phyloP scores from a whole-genome alignment of 2,888 invertebrate genomes.

The Amiota communis region DNA sequence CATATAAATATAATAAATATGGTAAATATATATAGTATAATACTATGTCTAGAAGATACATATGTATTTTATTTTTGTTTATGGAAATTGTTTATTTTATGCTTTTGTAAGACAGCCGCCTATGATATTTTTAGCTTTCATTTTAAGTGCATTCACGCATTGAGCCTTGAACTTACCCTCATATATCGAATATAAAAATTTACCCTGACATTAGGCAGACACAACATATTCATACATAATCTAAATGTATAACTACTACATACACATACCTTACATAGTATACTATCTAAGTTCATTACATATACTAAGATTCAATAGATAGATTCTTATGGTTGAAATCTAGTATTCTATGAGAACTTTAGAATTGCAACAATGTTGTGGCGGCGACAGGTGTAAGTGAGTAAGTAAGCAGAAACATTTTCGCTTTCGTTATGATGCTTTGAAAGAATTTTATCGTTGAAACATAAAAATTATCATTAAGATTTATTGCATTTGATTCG shows the following conservation, averaged over 20 bases:
- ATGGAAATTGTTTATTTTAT: slow-evolving; percentile 20
- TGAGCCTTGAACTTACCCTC: not conserved
- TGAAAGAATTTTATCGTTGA: not conserved
- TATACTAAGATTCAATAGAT: too few species aligned
- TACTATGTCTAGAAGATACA: not conserved
- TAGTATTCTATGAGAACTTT: too few species aligned
- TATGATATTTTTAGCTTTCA: not conserved
- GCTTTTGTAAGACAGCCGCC: not conserved
- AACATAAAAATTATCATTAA: slow-evolving; percentile 8
- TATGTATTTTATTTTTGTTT: slow-evolving; percentile 9
- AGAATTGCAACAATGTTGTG: too few species aligned
- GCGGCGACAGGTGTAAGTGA: too few species aligned
- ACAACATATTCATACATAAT: not conserved
- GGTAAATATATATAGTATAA: not conserved
- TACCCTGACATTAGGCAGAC: slow-evolving; percentile 10
- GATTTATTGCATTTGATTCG: slow-evolving; percentile 4
- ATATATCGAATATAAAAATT: not conserved
- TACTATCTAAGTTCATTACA: too few species aligned
- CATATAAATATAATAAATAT: not conserved
- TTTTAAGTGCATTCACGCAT: not conserved
- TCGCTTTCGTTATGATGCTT: not conserved
- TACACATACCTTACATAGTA: too few species aligned
- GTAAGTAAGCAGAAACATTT: not conserved
- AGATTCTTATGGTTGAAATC: too few species aligned
- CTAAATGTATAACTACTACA: too few species aligned